These are phyloP conservation scores for Neosalanx taihuensis DNA, from an alignment of 2,797 vertebrate genomes.

Conservation along the genomic window DNA sequence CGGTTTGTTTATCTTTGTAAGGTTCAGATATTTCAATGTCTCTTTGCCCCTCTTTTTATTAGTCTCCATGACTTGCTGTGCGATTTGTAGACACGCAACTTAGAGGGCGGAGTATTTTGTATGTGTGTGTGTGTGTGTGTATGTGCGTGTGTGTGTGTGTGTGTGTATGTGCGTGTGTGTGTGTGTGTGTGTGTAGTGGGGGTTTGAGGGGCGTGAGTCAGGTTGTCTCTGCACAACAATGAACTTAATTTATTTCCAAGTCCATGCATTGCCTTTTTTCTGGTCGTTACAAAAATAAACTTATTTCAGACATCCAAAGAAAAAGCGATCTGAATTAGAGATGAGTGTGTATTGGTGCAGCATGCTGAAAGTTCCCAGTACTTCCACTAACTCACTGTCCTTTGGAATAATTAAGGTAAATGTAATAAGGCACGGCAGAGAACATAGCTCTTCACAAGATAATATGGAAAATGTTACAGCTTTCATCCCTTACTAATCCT, in stretches of 20 bases:
- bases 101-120: slow-evolving; percentile 29
- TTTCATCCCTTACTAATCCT: slow-evolving; percentile 78
- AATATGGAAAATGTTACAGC: slow-evolving; percentile 82
- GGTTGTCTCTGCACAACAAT: slow-evolving; percentile 61
- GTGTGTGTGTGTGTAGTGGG: neutral
- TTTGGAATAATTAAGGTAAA: slow-evolving; percentile 72
- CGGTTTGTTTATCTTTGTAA: slow-evolving; percentile 80
- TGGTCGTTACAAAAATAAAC: slow-evolving; percentile 43
- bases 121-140: too few species aligned
- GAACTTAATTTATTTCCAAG: slow-evolving; percentile 51
- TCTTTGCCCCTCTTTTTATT: slow-evolving; percentile 75
- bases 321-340: slow-evolving; percentile 42
- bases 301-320: slow-evolving; percentile 41
- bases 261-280: slow-evolving; percentile 24
- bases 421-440: slow-evolving; percentile 67
- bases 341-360: slow-evolving; percentile 28
- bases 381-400: slow-evolving; percentile 54
- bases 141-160: too few species aligned
- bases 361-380: slow-evolving; percentile 56
- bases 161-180: too few species aligned
- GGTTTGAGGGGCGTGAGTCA: slow-evolving; percentile 37
- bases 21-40: slow-evolving; percentile 78
- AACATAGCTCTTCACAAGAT: slow-evolving; percentile 77
- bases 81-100: slow-evolving; percentile 70
- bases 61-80: slow-evolving; percentile 69